Evolutionary conservation across 2,113 vertebrate genomes (phyloP), one percentile per base, ranked within the genome.

Genomic region (Callorhinus ursinus): DNA sequence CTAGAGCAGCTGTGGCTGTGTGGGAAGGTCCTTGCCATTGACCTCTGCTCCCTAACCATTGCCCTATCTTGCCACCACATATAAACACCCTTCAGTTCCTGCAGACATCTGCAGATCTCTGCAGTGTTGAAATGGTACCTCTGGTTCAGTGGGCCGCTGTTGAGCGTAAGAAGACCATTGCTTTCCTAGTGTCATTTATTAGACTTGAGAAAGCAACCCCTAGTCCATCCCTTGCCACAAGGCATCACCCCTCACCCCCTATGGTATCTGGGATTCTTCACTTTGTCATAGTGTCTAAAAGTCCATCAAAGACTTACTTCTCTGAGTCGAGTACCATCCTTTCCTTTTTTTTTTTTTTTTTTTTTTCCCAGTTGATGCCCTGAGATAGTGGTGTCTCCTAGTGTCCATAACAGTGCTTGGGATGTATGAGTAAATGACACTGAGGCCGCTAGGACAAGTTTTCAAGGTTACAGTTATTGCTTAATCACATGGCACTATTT

Each of bases 1-100:
- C 24, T 19, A 77, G 49, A 26, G 16, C 22, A 33, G 1, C 19
- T 1, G 5, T n/a, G 72, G 51, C 51, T 95, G n/a, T 9, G 39
- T 8, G 24, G 13, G 55, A 26, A 53, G 46, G 2, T 21, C 13
- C 3, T 18, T 85, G 26, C 55, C 7, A 2, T 85, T 65, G 42
- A 10, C 18, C 22, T n/a, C 24, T 26, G 1, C 16, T 3, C 36
- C 46, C 36, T 55, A 7, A 4, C 6, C 28, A 2, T 14, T 13
- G 0, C 39, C 33, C 46, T 1, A 0, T 28, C 67, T n/a, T 15
- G n/a, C n/a, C 36, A 61, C n/a, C 36, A 12, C 42, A 19, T 9
- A n/a, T 2, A n/a, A n/a, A 42, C 7, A 31, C 33, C 28, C 31
- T 36, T 53, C 18, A 39, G 74, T 8, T 80, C 65, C 22, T 69